Evolutionary conservation across 2,888 invertebrate genomes (phyloP), one percentile per base, ranked within the genome.

Genomic region (Gymnocheta viridis): DNA sequence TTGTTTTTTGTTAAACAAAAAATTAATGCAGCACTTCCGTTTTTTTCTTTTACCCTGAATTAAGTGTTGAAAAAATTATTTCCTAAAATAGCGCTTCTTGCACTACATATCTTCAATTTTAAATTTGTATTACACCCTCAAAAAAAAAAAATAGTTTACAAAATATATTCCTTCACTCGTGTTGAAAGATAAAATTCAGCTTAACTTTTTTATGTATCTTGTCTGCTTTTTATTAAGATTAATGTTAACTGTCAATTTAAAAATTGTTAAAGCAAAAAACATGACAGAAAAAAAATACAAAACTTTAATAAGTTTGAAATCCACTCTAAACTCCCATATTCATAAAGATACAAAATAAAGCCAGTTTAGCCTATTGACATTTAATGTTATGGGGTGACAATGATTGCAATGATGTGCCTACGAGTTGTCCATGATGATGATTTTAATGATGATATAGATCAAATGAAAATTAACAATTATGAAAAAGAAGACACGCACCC

Each of bases 291-390:
- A 54, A 38, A 14, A 35, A 17, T 24, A 51, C 35, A 51, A 51
- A 73, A 73, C 66, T 58, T 58, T 67, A 67, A 66, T 47, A 76
- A 47, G 17, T 77, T 67, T 24, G 41, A 58, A 77, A 77, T 58
- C 24, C 56, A 64, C 79, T 79, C 49, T 64, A 66, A 82, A 79
- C 79, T 82, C 79, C 19, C 73, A 74, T 80, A 80, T 80, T 47
- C 66, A 73, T 47, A 38, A 66, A 44, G 66, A 38, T 17, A 77
- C 29, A 29, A 74, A 69, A 51, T 69, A 29, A 82, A 76, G 74
- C 74, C 22, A 69, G 74, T 81, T 84, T 69, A 84, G 84, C 84
- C 84, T 84, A 78, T 84, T 84, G 84, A 84, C 84, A 73, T 81
- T 77, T 69, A 64, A 38, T 81, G 73, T 77, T 80, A 77, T 77